phyloP scores from a whole-genome alignment of 2,113 vertebrate genomes.

The Pogona vitticeps region DNA sequence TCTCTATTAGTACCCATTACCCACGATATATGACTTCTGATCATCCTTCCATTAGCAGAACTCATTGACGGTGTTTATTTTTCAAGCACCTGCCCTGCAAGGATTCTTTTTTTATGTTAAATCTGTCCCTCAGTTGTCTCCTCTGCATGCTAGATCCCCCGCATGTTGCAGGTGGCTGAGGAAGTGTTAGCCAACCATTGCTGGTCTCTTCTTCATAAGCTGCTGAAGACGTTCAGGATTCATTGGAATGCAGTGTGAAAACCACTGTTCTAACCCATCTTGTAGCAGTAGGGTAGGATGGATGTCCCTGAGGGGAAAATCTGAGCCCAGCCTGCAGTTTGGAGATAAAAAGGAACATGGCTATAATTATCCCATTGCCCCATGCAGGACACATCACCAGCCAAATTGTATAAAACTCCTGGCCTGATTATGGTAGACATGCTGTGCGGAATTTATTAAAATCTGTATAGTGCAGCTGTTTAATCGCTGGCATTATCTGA shows the following conservation, averaged over 20 bases:
- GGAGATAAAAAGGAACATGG: conserved; percentile 58
- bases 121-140: not conserved
- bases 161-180: not conserved
- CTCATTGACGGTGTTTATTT: too few species aligned
- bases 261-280: conserved; percentile 37
- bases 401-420: conserved; percentile 59
- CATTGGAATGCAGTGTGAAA: not conserved
- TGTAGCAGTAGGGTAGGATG: not conserved
- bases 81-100: too few species aligned
- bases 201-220: not conserved
- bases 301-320: conserved; percentile 37
- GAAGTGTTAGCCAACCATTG: not conserved
- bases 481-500: conserved; percentile 58
- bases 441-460: conserved; percentile 66
- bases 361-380: conserved; percentile 49
- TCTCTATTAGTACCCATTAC: not conserved
- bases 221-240: not conserved
- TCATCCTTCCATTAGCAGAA: not conserved
- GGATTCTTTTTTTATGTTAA: too few species aligned
- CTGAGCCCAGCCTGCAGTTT: conserved; percentile 43
- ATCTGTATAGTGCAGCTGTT: conserved; percentile 66
- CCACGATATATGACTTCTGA: not conserved
- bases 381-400: conserved; percentile 52
- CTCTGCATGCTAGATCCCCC: too few species aligned
- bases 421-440: conserved; percentile 60